phyloP scores from a whole-genome alignment of 2,888 invertebrate genomes.

The Xestia sexstrigata region DNA sequence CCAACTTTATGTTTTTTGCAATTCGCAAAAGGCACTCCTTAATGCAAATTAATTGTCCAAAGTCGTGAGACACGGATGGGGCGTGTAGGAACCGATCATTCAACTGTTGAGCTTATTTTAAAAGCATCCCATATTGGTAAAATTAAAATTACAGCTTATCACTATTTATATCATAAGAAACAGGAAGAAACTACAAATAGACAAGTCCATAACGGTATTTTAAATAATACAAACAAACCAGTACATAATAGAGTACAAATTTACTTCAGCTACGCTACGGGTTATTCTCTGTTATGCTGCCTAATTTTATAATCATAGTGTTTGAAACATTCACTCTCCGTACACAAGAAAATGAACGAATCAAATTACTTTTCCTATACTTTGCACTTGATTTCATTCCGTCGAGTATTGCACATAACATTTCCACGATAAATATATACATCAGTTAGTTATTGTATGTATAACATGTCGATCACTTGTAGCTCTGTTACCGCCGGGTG shows the following conservation, averaged over 20 bases:
- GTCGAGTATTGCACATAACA: constrained; percentile 83
- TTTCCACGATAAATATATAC: constrained; percentile 80
- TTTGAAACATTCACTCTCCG: constrained; percentile 73
- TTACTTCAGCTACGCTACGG: constrained; percentile 70
- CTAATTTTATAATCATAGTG: constrained; percentile 68
- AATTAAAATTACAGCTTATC: constrained; percentile 74
- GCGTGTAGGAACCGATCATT: constrained; percentile 63
- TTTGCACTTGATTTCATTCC: constrained; percentile 77
- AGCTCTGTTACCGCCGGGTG: constrained; percentile 61
- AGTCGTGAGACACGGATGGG: constrained; percentile 58
- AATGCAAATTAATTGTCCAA: constrained; percentile 75
- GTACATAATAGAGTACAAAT: constrained; percentile 71
- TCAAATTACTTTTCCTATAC: constrained; percentile 69
- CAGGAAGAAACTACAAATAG: constrained; percentile 84
- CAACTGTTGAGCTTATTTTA: constrained; percentile 72
- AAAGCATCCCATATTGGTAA: constrained; percentile 69
- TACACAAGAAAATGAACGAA: constrained; percentile 73
- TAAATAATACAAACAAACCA: constrained; percentile 74
- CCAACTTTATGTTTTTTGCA: constrained; percentile 72
- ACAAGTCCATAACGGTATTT: constrained; percentile 74
- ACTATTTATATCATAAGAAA: constrained; percentile 79
- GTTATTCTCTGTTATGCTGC: constrained; percentile 73
- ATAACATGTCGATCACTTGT: constrained; percentile 65
- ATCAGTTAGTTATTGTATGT: constrained; percentile 74
- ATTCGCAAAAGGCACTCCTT: constrained; percentile 86